A percentile compares a stretch with the other conserved stretches of the same genome.
Evolutionary conservation across 2,797 vertebrate genomes (phyloP).

Genomic region (Geotrypetes seraphini): DNA sequence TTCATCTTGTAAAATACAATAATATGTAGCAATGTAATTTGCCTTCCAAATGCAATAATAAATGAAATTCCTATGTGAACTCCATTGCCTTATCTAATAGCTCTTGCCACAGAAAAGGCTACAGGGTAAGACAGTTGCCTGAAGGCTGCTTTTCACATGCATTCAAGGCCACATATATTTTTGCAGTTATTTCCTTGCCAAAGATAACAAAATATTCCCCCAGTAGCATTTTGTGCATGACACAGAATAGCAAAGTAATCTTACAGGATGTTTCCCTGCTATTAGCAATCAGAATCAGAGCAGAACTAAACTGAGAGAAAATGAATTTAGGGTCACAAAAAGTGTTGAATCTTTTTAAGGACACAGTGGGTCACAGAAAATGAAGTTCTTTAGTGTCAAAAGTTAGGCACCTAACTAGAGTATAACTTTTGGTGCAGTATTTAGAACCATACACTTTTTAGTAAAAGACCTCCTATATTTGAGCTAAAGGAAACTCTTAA

Average conservation of each 20-base stretch:
- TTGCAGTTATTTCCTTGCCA: slow-evolving; percentile 1
- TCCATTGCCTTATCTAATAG: background rate
- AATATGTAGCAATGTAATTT: background rate
- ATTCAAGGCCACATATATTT: background rate
- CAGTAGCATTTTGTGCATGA: background rate
- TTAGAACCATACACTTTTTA: no score
- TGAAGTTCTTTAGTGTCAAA: no score
- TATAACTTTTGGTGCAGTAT: no score
- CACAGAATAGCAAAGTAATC: background rate
- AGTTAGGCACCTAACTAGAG: no score
- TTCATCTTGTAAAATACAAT: slow-evolving; percentile 3
- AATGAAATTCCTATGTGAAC: background rate
- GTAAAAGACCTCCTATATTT: no score
- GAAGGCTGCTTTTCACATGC: background rate
- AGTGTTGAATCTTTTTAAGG: background rate
- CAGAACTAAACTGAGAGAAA: background rate
- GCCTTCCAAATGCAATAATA: background rate
- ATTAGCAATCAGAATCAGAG: background rate
- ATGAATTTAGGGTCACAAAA: background rate
- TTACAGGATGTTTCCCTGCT: background rate
- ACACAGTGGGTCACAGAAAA: background rate
- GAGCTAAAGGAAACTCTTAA: no score
- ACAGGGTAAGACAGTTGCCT: slow-evolving; percentile 7
- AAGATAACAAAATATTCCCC: background rate
- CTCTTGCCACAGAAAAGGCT: slow-evolving; percentile 4